Evolutionary conservation across 2,797 vertebrate genomes (phyloP).

Genomic region (Meriones psammophilus): DNA sequence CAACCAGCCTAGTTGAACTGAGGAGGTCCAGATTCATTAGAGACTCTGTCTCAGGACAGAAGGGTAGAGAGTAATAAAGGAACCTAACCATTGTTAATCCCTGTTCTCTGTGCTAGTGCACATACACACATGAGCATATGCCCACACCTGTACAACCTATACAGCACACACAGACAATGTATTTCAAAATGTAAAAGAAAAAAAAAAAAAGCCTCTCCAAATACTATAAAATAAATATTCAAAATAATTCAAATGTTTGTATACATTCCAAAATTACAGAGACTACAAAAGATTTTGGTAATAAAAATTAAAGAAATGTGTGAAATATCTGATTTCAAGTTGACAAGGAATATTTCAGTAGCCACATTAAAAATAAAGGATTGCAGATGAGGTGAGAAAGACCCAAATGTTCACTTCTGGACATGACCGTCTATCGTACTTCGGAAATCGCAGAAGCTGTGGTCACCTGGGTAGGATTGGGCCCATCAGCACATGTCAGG

Average conservation of each 20-base stretch:
- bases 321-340: not conserved
- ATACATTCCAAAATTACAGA: not conserved
- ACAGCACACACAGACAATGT: not conserved
- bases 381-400: not conserved
- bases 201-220: not conserved
- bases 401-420: not conserved
- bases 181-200: not conserved
- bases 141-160: not conserved
- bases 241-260: not conserved
- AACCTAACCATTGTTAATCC: not conserved
- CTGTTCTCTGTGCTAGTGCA: not conserved
- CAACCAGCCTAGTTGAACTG: not conserved
- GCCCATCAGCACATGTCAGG: too few relatives aligned
- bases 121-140: not conserved
- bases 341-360: not conserved
- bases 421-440: not conserved
- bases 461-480: not conserved
- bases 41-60: too few relatives aligned
- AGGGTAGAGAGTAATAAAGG: not conserved
- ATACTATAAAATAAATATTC: constrained; percentile 33
- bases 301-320: constrained; percentile 14
- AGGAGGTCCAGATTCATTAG: not conserved
- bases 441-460: not conserved
- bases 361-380: not conserved
- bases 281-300: not conserved